These are phyloP conservation scores for Aldrovandia affinis DNA, from an alignment of 2,797 vertebrate species.

Conservation along the genomic window DNA sequence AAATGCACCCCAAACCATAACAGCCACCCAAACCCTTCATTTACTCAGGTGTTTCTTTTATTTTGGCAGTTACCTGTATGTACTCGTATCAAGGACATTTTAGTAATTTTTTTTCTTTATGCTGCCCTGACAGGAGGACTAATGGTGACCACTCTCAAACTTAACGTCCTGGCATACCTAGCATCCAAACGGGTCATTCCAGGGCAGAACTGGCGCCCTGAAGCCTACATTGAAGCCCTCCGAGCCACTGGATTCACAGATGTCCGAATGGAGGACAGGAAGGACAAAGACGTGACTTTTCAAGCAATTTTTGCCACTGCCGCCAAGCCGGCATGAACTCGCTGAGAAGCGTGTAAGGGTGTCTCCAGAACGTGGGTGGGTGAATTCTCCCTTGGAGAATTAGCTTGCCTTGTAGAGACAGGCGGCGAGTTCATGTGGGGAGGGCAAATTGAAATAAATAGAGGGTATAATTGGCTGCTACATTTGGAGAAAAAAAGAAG, in stretches of 20 bases:
- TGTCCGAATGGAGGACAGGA: conserved; percentile 63
- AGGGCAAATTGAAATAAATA: too few relatives aligned
- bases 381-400: too few relatives aligned
- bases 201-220: conserved; percentile 64
- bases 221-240: conserved; percentile 68
- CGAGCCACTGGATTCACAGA: conserved; percentile 65
- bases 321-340: conserved; percentile 40
- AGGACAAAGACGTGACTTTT: conserved; percentile 49
- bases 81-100: neutral
- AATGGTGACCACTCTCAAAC: conserved; percentile 68
- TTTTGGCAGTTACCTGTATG: too few relatives aligned
- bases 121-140: conserved; percentile 56
- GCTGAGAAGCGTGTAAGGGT: too few relatives aligned
- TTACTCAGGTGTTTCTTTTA: too few relatives aligned
- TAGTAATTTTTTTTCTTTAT: neutral
- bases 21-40: too few relatives aligned
- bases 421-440: too few relatives aligned
- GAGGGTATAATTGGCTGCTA: too few relatives aligned
- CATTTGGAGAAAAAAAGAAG: too few relatives aligned
- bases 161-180: conserved; percentile 26
- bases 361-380: too few relatives aligned
- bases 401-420: too few relatives aligned
- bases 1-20: too few relatives aligned
- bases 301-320: conserved; percentile 71
- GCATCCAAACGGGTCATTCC: conserved; percentile 53